Evolutionary conservation across 2,797 vertebrate genomes (phyloP), one percentile per base, ranked within the genome.

Genomic region (Sebastes wilsoni): DNA sequence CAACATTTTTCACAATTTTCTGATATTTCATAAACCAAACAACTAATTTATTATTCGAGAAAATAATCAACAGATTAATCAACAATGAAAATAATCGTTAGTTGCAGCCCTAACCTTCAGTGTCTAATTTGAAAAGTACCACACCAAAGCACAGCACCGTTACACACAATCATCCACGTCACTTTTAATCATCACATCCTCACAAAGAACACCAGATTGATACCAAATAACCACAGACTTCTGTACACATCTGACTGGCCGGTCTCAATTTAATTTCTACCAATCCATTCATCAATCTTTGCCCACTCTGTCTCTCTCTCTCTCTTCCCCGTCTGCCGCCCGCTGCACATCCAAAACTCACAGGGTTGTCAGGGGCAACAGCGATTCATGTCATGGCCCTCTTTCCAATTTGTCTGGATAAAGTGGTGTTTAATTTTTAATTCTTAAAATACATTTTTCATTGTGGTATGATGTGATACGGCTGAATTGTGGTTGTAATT

Each of bases 341-440:
- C 28, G 49, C 27, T 22, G 28, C 60, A 36, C 60, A 65, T 36
- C 49, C 4, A 52, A 20, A 28, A 65, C 52, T 11, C 68, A 22
- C 69, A 4, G 34, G 30, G 70, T 77, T 66, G 46, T 34, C 58
- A 72, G 55, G 30, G 46, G 73, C 74, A 58, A 65, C 62, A 66
- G 46, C 49, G 22, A 20, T 16, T 8, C 20, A 3, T 66, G 32
- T 62, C 56, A 61, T 14, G 16, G 16, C 18, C 18, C 14, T 27
- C 2, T 27, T 13, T 12, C 20, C 23, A 66, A 52, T 66, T 32
- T 64, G 32, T 46, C 28, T 18, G 5, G 9, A 3, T 59, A 11
- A 60, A 75, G 16, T 42, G 16, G 3, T 13, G 55, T 79, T 72
- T 66, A 8, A 66, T 66, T 61, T 66, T 60, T 22, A 54, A 75